Base-by-base conservation (phyloP, 2,888 invertebrate genomes). In the Drosophila mettleri region DNA sequence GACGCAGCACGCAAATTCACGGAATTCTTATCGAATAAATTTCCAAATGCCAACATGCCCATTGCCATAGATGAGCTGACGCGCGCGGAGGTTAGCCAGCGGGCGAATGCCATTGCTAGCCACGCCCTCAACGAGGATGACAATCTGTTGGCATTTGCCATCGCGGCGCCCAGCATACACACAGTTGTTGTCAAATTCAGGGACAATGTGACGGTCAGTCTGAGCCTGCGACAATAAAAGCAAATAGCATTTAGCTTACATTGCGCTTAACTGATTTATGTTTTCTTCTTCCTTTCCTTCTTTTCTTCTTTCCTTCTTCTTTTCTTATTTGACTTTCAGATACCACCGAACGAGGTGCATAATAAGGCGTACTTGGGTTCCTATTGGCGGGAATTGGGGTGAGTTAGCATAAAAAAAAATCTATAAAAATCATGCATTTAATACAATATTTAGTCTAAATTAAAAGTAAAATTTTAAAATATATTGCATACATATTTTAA, bases 131-230 rank as follows among this genome's bases (percentile, higher is more conserved):
- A 88, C 61, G 90, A 92, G 78, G 93, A 92, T 78, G 92, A 92
- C 66, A 91, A 90, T 75, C 85, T 92, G 43, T 73, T 92, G 81
- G 92, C 92, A 18, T 91, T 92, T 80, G 92, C 92, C 43, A 90
- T 92, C 51, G 92, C 92, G 63, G 92, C 92, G 49, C 92, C 93
- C 48, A 90, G 87, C 63, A 90, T 92, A 74, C 91, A 91, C 81
- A 89, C 93, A 57, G 93, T 92, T 65, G 92, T 92, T 74, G 92
- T 92, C 64, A 92, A 92, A 82, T 92, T 92, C 88, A 90, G 92
- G 69, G 92, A 92, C 77, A 92, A 91, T 77, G 91, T 92, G 75
- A 91, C 92, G 89, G 92, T 92, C 36, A 63, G 65, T 64, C 41
- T 8, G 9, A 22, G 14, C 22, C 29, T n/a, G 6, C 5, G 34